These are phyloP conservation scores for Adelosebastes latens DNA, from an alignment of 2,797 vertebrate genomes.

Conservation along the genomic window DNA sequence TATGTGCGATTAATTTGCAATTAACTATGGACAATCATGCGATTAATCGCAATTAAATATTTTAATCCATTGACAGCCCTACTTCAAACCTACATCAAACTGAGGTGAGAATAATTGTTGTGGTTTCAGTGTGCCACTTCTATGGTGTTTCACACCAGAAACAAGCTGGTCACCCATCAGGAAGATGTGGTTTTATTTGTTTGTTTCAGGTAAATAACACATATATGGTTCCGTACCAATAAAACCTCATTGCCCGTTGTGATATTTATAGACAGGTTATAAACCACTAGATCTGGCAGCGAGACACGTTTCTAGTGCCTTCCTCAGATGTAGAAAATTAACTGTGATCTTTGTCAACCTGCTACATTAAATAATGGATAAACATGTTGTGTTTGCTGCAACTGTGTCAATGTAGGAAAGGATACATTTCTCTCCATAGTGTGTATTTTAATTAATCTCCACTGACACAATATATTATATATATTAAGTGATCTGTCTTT, in stretches of 20 bases:
- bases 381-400: background rate
- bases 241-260: background rate
- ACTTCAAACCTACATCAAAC: background rate
- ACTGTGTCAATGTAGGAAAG: background rate
- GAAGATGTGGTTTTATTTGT: background rate
- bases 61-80: too few relatives aligned
- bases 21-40: too few relatives aligned
- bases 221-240: background rate
- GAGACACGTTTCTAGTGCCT: background rate
- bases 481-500: background rate
- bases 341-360: background rate
- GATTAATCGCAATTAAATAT: too few relatives aligned
- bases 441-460: background rate
- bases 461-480: too few relatives aligned
- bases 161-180: background rate
- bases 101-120: background rate
- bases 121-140: background rate
- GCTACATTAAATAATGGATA: background rate
- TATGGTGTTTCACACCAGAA: background rate
- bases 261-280: background rate
- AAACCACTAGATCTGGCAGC: background rate
- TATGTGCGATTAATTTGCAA: too few relatives aligned
- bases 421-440: background rate
- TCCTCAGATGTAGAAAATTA: background rate
- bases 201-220: background rate